Evolutionary conservation across 2,113 vertebrate genomes (phyloP).

Genomic region (Menidia beryllina): DNA sequence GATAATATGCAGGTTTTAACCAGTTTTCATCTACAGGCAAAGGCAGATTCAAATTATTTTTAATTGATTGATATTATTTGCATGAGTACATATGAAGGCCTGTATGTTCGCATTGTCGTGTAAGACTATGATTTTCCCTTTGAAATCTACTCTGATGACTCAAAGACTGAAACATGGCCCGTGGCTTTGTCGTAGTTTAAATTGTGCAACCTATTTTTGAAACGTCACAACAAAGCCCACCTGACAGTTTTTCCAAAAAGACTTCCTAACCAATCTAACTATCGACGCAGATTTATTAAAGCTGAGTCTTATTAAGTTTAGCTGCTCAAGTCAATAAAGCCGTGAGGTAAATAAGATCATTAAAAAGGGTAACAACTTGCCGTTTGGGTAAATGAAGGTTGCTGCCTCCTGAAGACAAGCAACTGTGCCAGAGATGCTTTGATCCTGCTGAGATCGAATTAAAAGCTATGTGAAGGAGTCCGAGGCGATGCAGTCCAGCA

Average conservation of each 20-base stretch:
- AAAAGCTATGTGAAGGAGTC: neutral
- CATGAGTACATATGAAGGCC: neutral
- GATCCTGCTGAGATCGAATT: conserved; percentile 17
- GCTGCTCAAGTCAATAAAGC: conserved; percentile 7
- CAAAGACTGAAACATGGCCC: conserved; percentile 28
- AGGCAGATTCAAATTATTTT: neutral
- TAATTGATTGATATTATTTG: neutral
- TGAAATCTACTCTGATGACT: conserved; percentile 36
- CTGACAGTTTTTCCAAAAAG: neutral
- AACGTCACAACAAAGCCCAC: neutral
- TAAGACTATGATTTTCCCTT: conserved; percentile 6
- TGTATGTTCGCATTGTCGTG: neutral
- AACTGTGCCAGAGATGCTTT: conserved; percentile 15
- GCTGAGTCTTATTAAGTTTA: neutral
- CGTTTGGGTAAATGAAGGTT: conserved; percentile 25
- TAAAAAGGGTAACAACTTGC: neutral
- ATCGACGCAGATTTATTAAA: neutral
- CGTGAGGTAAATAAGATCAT: conserved; percentile 1
- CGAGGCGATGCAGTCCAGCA: conserved; percentile 17
- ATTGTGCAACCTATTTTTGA: neutral
- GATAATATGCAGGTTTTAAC: neutral
- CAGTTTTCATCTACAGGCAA: conserved; percentile 7
- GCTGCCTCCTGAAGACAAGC: conserved; percentile 28
- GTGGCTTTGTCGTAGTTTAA: neutral
- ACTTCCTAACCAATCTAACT: neutral